phyloP scores from a whole-genome alignment of 1,140 invertebrate species.

The Apis dorsata region DNA sequence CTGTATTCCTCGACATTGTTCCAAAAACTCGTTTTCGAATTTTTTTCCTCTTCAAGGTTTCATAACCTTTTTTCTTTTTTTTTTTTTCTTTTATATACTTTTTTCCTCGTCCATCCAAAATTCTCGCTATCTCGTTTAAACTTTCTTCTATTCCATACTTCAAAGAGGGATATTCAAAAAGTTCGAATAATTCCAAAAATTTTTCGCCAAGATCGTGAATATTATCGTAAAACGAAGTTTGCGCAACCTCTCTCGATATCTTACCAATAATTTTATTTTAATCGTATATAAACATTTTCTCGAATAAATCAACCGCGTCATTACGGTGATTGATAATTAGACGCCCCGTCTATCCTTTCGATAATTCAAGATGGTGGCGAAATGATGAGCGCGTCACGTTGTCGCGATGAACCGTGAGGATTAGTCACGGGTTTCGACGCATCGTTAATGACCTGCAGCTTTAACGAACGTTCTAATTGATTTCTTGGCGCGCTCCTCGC shows the following conservation, averaged over 20 bases:
- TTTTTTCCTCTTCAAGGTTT: background rate
- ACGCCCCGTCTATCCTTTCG: background rate
- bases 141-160: too few species aligned
- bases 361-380: constrained; percentile 14
- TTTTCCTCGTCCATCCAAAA: background rate
- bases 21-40: background rate
- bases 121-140: too few species aligned
- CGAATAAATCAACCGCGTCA: background rate
- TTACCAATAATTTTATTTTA: too few species aligned
- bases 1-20: background rate
- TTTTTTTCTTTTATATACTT: background rate
- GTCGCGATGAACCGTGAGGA: background rate
- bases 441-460: constrained; percentile 37
- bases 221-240: too few species aligned
- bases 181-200: too few species aligned
- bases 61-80: background rate
- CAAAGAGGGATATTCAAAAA: too few species aligned
- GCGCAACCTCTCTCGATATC: too few species aligned
- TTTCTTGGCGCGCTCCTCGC: background rate
- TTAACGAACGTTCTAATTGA: constrained; percentile 49
- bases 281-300: background rate
- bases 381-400: background rate
- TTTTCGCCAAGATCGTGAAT: too few species aligned
- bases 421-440: constrained; percentile 32
- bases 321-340: background rate